Conservation (phyloP, 2,888 invertebrate genomes). For the Coenonympha glycerion region DNA sequence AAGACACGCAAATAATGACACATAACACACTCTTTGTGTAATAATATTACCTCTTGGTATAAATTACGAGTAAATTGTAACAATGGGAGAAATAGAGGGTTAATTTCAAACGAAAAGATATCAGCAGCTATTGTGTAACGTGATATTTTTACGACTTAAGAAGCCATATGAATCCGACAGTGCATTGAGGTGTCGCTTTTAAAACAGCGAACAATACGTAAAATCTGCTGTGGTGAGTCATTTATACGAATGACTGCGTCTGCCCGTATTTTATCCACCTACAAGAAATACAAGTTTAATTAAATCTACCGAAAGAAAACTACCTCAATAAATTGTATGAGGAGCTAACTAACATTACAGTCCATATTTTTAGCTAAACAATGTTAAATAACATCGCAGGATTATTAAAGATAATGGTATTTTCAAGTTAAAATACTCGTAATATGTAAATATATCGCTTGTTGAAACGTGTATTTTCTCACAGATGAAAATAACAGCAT, state of each 20-base stretch:
- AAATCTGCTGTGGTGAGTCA: conserved; percentile 43
- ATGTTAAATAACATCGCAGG: not conserved
- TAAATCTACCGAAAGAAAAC: not conserved
- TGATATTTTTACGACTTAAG: conserved; percentile 72
- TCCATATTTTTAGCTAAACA: not conserved
- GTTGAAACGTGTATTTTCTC: conserved; percentile 4
- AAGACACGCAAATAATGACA: not conserved
- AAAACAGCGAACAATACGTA: conserved; percentile 54
- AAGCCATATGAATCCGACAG: conserved; percentile 62
- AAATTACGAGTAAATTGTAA: conserved; percentile 25
- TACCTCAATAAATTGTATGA: not conserved
- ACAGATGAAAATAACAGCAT: conserved; percentile 12
- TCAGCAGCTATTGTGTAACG: conserved; percentile 68
- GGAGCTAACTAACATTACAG: not conserved
- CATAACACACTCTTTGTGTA: not conserved
- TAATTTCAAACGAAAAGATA: conserved; percentile 58
- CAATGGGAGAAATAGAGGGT: conserved; percentile 34
- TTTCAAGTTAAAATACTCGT: not conserved
- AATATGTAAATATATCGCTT: conserved; percentile 9
- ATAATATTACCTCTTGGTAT: conserved; percentile 18
- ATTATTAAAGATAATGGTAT: not conserved
- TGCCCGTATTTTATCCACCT: conserved; percentile 16
- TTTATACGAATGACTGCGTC: conserved; percentile 30
- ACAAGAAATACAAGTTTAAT: conserved; percentile 5
- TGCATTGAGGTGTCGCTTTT: conserved; percentile 64